Percentiles rank a stretch among this genome's conserved stretches.
Evolutionary conservation across 1,140 invertebrate species (phyloP).

Genomic region (Drosophila subobscura): DNA sequence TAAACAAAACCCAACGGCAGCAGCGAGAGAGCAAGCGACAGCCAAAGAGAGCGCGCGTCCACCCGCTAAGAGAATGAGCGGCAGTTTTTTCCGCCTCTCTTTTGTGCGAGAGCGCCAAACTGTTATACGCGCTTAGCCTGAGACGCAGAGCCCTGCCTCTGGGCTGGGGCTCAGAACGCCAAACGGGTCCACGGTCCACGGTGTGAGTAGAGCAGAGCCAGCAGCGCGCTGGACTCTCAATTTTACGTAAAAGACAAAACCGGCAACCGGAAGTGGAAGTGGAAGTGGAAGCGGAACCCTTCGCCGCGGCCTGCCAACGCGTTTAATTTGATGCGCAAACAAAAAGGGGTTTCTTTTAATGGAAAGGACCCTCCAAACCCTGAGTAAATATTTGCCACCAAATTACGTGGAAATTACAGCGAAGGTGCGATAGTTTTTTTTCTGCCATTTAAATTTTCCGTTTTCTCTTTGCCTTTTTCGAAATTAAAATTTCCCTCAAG

Average conservation of each 20-base stretch:
- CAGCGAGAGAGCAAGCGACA: constrained; percentile 17
- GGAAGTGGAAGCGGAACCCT: constrained; percentile 18
- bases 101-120: constrained; percentile 24
- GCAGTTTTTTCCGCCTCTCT: no score
- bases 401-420: constrained; percentile 50
- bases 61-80: neutral
- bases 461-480: constrained; percentile 16
- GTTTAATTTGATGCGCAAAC: constrained; percentile 77
- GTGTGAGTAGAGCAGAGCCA: constrained; percentile 60
- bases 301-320: constrained; percentile 57
- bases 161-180: constrained; percentile 38
- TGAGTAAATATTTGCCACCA: constrained; percentile 64
- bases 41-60: neutral
- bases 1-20: constrained; percentile 64
- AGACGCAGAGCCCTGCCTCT: constrained; percentile 31
- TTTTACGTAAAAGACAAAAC: constrained; percentile 19
- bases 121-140: constrained; percentile 57
- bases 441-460: constrained; percentile 27
- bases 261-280: neutral
- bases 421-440: constrained; percentile 42
- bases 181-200: constrained; percentile 30
- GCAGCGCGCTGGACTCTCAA: constrained; percentile 32
- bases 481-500: constrained; percentile 23
- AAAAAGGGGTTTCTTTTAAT: constrained; percentile 64
- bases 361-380: constrained; percentile 5